These are phyloP conservation scores for Protobothrops mucrosquamatus DNA, from an alignment of 2,113 vertebrate species.

Conservation along the genomic window DNA sequence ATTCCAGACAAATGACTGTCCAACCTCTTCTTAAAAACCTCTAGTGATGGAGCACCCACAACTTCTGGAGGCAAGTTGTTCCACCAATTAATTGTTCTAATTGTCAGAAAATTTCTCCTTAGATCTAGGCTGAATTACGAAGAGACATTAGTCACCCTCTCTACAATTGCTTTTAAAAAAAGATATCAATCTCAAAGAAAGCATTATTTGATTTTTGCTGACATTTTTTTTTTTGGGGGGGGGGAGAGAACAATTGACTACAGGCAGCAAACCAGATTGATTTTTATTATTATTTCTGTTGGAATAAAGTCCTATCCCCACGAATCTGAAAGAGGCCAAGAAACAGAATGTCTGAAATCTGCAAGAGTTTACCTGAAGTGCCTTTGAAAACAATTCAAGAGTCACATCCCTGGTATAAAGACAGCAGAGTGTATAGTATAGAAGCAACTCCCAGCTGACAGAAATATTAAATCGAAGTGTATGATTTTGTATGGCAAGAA, in stretches of 20 bases:
- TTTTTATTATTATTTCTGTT: conserved; percentile 22
- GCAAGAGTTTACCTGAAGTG: conserved; percentile 23
- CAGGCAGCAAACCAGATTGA: background rate
- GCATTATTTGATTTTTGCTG: conserved; percentile 1
- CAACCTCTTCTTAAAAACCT: background rate
- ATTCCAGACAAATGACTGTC: background rate
- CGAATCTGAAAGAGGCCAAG: conserved; percentile 22
- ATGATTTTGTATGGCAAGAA: background rate
- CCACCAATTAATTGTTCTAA: background rate
- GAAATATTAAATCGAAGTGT: background rate
- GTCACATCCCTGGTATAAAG: conserved; percentile 16
- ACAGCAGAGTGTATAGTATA: background rate
- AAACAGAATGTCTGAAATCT: conserved; percentile 3
- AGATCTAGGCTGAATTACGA: background rate
- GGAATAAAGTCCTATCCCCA: conserved; percentile 6
- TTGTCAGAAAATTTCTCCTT: background rate
- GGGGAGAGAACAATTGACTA: background rate
- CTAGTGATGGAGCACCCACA: background rate
- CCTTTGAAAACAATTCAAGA: background rate
- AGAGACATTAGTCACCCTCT: conserved; percentile 25
- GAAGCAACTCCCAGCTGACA: background rate
- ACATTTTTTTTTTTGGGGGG: background rate
- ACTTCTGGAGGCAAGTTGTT: background rate
- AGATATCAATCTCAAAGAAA: background rate
- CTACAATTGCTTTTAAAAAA: conserved; percentile 2